Base-by-base conservation (phyloP, 1,140 invertebrate species). In the Neodiprion lecontei region DNA sequence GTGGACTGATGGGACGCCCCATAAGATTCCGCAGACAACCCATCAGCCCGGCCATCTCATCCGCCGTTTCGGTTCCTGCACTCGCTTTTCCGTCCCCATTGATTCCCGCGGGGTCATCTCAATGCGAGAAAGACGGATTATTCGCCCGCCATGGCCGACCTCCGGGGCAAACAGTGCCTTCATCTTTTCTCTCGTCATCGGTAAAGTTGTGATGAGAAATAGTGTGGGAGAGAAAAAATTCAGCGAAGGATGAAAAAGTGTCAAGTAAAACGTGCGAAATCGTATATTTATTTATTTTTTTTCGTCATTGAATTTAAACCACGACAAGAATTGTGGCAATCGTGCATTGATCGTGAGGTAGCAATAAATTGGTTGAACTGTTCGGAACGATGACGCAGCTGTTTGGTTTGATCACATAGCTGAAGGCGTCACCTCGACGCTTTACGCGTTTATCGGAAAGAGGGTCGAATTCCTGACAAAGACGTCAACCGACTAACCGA, bases 21-120 rank as follows among this genome's bases (percentile, higher is more conserved):
- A 50, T 71, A 71, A 71, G 70, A 71, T 71, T 71, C 47, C 70
- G 70, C 70, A 48, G 70, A 71, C 70, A 48, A 48, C 70, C n/a
- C 70, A 50, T 71, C 70, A 71, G 23, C 21, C 67, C 40, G 40
- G 67, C 11, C 14, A 11, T 69, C 67, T 23, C 10, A 65, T 47
- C 14, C 12, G 21, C 14, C 67, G 21, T 69, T 23, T 69, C 67
- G 53, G 53, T 61, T 61, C 40, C 67, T 69, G 40, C 11, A 69
- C 21, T 23, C 67, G 53, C 53, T 61, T 61, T 61, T 61, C 11
- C 11, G 67, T 14, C 21, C 67, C 67, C 67, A 21, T 69, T 69
- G 40, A 69, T 23, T 23, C 23, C 67, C 67, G 17, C 40, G 67
- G n/a, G 53, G 53, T 61, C 53, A 61, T 9, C 53, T 17, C 53